Evolutionary conservation across 1,140 invertebrate genomes (phyloP), one percentile per base, ranked within the genome.

Genomic region (Campoletis sonorensis): DNA sequence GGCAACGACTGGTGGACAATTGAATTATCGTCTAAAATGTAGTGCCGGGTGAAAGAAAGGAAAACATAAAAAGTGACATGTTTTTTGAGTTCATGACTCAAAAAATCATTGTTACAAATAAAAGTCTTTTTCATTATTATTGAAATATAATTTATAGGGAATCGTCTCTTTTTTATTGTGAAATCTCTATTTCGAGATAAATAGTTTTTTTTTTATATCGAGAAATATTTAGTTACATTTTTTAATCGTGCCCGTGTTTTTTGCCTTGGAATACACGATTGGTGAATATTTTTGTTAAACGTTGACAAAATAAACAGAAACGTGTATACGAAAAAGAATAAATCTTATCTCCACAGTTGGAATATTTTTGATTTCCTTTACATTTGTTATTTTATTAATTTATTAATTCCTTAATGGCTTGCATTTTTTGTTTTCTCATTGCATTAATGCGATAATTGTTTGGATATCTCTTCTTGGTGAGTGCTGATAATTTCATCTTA

Each of bases 101-200:
- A 26, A 15, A 67, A 67, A 26, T 67, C 61, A 67, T 27, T 67
- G 61, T 67, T 67, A 27, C 61, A 16, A 67, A 67, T 67, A 67
- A 67, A 67, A 67, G 23, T 23, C 15, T 27, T 67, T 67, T 67
- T 67, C 23, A n/a, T 67, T 67, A 18, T 67, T n/a, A 27, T 26
- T 67, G 21, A 58, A 58, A 58, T n/a, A n/a, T 23, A 3, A 58
- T 58, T 58, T 58, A 58, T 58, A n/a, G 54, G 21, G 1, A 58
- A 58, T 58, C 54, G 10, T 58, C 54, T n/a, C 54, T 18, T 58
- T 58, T 58, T 58, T 58, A 58, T 58, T 33, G 30, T 33, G 7
- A 33, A 33, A 33, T 33, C 7, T 33, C 30, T 33, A 2, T 33
- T 7, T 7, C 21, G 18, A 58, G 54, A 58, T 8, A n/a, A 21